A percentile compares a stretch with the other conserved stretches of the same genome.
phyloP scores from a whole-genome alignment of 2,113 vertebrate species.

The Pipra filicauda region DNA sequence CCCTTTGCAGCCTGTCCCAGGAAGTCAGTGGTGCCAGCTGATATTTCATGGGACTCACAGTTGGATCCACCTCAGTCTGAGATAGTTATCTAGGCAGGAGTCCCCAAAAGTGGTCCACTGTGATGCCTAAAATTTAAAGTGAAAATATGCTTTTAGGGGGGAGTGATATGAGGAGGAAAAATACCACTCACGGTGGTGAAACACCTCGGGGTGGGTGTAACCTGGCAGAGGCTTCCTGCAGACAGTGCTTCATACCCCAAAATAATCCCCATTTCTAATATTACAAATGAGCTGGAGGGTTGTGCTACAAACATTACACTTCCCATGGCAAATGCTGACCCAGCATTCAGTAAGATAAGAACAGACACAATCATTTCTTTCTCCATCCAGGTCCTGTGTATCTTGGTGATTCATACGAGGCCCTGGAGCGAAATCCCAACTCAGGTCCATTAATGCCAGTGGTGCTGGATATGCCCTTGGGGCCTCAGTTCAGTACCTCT shows the following conservation, averaged over 20 bases:
- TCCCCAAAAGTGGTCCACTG: not conserved
- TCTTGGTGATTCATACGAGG: not conserved
- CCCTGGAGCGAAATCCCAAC: not conserved
- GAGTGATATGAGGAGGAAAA: not conserved
- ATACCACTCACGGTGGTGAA: accelerated
- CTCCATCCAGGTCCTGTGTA: not conserved
- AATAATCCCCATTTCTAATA: not conserved
- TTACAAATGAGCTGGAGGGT: not conserved
- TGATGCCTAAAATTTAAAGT: not conserved
- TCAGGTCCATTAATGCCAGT: not conserved
- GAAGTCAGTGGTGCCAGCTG: not conserved
- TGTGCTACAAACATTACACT: not conserved
- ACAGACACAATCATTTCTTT: not conserved
- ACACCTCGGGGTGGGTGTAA: accelerated
- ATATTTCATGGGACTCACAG: accelerated
- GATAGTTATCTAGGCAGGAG: not conserved
- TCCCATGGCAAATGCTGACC: not conserved
- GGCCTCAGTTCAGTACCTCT: accelerated
- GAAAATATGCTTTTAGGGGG: not conserved
- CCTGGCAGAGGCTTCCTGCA: not conserved
- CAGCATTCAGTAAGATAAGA: not conserved
- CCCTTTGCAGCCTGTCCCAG: not conserved
- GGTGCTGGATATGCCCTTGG: not conserved
- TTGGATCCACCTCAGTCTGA: not conserved
- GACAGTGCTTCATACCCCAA: not conserved